phyloP scores from a whole-genome alignment of 1,140 invertebrate species.

The Trypoxylus dichotomus region DNA sequence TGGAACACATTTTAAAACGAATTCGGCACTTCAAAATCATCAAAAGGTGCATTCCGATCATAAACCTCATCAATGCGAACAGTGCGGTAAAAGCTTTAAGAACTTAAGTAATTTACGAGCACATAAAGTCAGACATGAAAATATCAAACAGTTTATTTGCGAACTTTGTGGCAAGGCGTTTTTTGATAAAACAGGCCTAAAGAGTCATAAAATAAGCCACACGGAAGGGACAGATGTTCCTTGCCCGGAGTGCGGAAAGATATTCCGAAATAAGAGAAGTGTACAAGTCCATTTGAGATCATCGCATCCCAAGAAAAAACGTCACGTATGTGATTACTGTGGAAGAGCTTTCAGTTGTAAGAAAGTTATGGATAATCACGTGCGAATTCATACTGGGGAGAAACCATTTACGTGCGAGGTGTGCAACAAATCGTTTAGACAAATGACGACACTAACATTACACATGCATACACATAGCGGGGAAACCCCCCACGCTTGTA shows the following conservation, averaged over 20 bases:
- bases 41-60: background rate
- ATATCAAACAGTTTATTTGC: conserved; percentile 39
- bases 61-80: background rate
- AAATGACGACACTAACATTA: conserved; percentile 31
- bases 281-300: background rate
- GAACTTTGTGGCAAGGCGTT: background rate
- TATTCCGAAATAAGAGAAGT: background rate
- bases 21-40: background rate
- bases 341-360: conserved; percentile 16
- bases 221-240: background rate
- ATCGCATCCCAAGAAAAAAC: background rate
- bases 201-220: background rate
- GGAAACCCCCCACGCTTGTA: conserved; percentile 44
- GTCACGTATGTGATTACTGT: conserved; percentile 8
- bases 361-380: conserved; percentile 41
- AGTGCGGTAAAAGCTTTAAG: background rate
- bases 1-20: background rate
- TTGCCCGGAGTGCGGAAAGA: background rate
- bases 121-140: conserved; percentile 48
- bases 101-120: conserved; percentile 32
- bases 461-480: conserved; percentile 39
- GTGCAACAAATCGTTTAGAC: conserved; percentile 67
- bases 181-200: background rate
- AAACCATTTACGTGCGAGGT: conserved; percentile 48
- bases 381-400: conserved; percentile 46